Base-by-base conservation (phyloP, 1,140 invertebrate genomes). In the Amyelois transitella region DNA sequence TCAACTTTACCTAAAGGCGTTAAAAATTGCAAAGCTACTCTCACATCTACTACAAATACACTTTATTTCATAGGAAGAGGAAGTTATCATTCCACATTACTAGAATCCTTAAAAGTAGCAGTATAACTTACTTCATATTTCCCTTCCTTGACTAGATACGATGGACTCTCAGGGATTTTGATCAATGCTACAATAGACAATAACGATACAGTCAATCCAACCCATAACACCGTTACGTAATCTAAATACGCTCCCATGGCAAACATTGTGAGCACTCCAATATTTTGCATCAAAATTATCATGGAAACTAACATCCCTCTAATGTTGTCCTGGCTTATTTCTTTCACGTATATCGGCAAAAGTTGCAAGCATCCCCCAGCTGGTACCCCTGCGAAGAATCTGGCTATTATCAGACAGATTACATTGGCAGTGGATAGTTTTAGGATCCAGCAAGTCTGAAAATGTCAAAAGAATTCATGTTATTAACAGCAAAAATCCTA, bases 231-330 rank as follows among this genome's bases (percentile, higher is more conserved):
- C 1, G 66, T 72, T 43, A 61, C 64, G 81, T 90, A 93, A 47
- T 86, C 75, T 8, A 91, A 55, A 20, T 79, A 78, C 2, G 89
- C 74, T 14, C 93, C 93, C 7, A 92, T 60, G 0, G 88, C 67
- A 64, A 91, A 94, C 7, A 87, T 86, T 6, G 81, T 6, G 0
- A 93, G 63, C 22, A 92, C 89, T 0, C 92, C 93, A 5, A 89
- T 63, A 44, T 91, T 92, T 12, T 92, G 74, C 2, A 86, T 72
- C 12, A 93, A 75, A 0, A 82, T 62, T 22, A 89, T 2, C 5
- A 91, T 73, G 5, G 90, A 90, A 1, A 91, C 90, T 2, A 92
- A 55, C 21, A 87, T 75, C 0, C 93, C 92, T 28, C 92, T 73
- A 7, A 90, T 85, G n/a, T 81, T 76, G 28, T 89, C 88, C 2